Evolutionary conservation across 2,797 vertebrate genomes (phyloP), one percentile per base, ranked within the genome.

Genomic region (Epinephelus malabaricus): DNA sequence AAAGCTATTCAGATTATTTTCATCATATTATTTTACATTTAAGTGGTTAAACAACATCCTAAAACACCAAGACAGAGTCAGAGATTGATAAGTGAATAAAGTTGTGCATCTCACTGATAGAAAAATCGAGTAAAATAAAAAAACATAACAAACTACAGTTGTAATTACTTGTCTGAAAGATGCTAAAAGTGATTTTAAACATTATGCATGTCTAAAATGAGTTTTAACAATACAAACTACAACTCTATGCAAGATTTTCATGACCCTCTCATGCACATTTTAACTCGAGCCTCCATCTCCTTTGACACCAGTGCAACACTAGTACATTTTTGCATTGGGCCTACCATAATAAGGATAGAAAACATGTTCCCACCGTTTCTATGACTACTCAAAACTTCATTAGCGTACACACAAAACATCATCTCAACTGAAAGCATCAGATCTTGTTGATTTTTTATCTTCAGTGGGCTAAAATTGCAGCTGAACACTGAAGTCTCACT

Each of bases 401-500:
- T 8, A 38, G n/a, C 7, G 34, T 34, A 0, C 5, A 71, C 21
- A 25, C 17, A 27, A 67, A 47, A 66, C 34, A 53, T 14, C 64
- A 12, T 27, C 17, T 59, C 14, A 38, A 2, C 14, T 17, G 2
- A 71, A 60, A 60, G 55, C 0, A 4, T 3, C n/a, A 43, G 6
- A 54, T 11, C 15, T 51, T 49, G 53, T 34, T 11, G 9, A 61
- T 75, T 75, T 65, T 51, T 3, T 2, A 14, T 27, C 1, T 38
- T 34, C 40, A 19, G 1, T 19, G 15, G 14, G n/a, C 5, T 64
- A 10, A 19, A 8, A 19, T 23, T 66, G 23, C 68, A 62, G 38
- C 62, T 79, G 40, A 53, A 59, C 30, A 61, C 65, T 8, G 17
- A 45, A 74, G 27, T 69, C 60, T 77, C 46, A 69, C 59, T 58